Evolutionary conservation across 2,113 vertebrate species (phyloP).

Genomic region (Microcebus lehilahytsara): DNA sequence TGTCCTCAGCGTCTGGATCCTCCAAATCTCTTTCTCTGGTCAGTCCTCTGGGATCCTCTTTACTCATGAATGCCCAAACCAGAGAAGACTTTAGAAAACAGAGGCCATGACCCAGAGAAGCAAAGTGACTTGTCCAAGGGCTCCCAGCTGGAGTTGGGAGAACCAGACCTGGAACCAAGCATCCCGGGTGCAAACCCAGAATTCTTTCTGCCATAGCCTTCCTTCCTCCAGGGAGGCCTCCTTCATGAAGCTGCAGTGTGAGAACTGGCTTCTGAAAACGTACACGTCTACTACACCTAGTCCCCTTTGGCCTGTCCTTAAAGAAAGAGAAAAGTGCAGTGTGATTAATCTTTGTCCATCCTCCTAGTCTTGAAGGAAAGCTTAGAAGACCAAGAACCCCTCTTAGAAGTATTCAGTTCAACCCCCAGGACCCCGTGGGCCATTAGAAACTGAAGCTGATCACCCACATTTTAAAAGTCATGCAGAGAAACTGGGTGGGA

Average conservation of each 20-base stretch:
- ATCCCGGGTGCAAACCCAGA: neutral
- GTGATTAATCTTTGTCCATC: neutral
- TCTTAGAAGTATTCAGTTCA: neutral
- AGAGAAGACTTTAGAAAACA: neutral
- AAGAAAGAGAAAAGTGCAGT: neutral
- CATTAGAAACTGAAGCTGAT: neutral
- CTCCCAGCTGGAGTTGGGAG: neutral
- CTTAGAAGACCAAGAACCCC: neutral
- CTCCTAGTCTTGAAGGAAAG: neutral
- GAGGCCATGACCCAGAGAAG: neutral
- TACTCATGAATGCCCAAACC: neutral
- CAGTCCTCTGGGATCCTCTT: neutral
- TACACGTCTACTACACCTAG: neutral
- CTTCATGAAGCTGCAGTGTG: neutral
- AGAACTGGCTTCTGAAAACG: neutral
- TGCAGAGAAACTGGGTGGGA: neutral
- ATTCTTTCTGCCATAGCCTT: neutral
- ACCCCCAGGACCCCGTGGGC: neutral
- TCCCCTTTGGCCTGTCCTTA: neutral
- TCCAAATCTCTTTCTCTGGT: neutral
- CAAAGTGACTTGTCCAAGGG: neutral
- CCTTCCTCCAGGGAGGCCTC: neutral
- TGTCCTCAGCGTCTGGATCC: neutral
- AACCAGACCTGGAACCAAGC: neutral
- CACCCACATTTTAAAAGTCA: neutral